Evolutionary conservation across 2,888 invertebrate genomes (phyloP), one percentile per base, ranked within the genome.

Genomic region (Molorchus minor): DNA sequence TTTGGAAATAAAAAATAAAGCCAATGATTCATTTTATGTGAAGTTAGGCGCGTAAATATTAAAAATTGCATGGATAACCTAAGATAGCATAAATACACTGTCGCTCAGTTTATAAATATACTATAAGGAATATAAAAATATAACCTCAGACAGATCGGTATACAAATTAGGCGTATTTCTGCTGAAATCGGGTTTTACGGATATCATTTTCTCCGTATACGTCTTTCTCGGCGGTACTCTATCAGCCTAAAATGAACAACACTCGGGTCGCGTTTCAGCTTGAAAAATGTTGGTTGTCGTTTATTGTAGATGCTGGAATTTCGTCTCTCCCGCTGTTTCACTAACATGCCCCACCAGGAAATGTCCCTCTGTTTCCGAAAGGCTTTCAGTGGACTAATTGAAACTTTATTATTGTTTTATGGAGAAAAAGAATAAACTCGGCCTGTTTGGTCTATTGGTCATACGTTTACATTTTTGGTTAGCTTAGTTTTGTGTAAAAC

Each of bases 171-270:
- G 70, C 74, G 71, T 72, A 71, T 74, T 72, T 67, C 64, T 62
- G 60, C 64, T 57, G 65, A 75, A 75, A 75, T 75, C 74, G 72
- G 72, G 73, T 72, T n/a, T 74, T 72, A 71, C 65, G 68, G 69
- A 35, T 54, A 54, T 54, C 54, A 44, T 54, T 36, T 75, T 75
- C 52, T 51, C 49, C 69, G 4, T 12, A 69, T 73, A 74, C 75
- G 74, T 76, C 74, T 76, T 77, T 74, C 76, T 76, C 71, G 70
- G 68, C 60, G 68, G 75, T 71, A 72, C 78, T 78, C 77, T 78
- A 77, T 78, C 76, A 77, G 70, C 65, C 69, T 71, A 71, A 74
- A 76, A 75, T 75, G 77, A 77, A 77, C 75, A 78, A 75, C 75
- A 75, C 75, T 76, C 68, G 75, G 74, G 73, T 75, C 75, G 71